Evolutionary conservation across 1,140 invertebrate species (phyloP).

Genomic region (Frieseomelitta varia): DNA sequence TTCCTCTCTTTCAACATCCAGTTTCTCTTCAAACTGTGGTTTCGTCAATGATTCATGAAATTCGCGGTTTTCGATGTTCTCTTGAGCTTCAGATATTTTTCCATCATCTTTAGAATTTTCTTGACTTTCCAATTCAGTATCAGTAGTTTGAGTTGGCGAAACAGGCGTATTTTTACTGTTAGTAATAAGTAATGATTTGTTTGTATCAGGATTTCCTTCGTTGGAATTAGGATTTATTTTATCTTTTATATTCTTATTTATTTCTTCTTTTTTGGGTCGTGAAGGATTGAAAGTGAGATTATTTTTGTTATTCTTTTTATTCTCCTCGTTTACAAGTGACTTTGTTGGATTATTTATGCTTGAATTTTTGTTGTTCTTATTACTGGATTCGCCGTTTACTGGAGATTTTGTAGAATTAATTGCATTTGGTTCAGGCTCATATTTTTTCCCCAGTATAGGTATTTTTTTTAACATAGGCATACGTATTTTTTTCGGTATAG

Average conservation of each 20-base stretch:
- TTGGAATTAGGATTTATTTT: background rate
- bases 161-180: background rate
- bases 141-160: background rate
- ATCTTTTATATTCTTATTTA: background rate
- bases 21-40: background rate
- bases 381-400: too few relatives aligned
- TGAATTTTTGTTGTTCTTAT: background rate
- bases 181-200: conserved; percentile 4
- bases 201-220: background rate
- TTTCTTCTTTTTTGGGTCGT: background rate
- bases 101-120: background rate
- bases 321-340: too few relatives aligned
- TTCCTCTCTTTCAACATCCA: background rate
- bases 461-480: background rate
- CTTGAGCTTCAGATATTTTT: background rate
- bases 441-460: background rate
- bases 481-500: background rate
- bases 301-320: background rate
- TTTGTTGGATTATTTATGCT: background rate
- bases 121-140: background rate
- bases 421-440: background rate
- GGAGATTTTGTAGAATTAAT: background rate
- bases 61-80: background rate
- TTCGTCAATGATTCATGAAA: background rate
- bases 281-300: background rate